phyloP scores from a whole-genome alignment of 2,888 invertebrate genomes.

The Eristalis pertinax region DNA sequence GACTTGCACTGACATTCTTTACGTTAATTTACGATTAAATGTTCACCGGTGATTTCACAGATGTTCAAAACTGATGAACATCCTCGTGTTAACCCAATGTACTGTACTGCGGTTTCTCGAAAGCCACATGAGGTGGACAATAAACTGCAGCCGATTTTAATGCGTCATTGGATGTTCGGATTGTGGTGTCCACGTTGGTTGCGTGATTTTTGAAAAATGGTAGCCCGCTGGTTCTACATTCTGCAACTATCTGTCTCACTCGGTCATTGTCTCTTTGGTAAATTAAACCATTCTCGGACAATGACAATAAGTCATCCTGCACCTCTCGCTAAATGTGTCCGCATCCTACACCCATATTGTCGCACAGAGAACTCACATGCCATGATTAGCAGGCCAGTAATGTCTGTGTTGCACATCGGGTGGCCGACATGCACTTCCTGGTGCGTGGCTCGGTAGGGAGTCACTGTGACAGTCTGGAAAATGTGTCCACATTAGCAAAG shows the following conservation, averaged over 20 bases:
- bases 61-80: conserved; percentile 29
- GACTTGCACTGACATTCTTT: background rate
- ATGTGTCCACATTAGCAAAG: conserved; percentile 71
- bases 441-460: conserved; percentile 63
- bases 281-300: conserved; percentile 64
- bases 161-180: conserved; percentile 12
- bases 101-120: conserved; percentile 11
- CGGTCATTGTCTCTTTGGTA: conserved; percentile 50
- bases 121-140: conserved; percentile 51
- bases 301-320: conserved; percentile 47
- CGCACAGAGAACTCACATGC: conserved; percentile 40
- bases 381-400: conserved; percentile 65
- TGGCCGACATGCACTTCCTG: conserved; percentile 70
- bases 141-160: conserved; percentile 27
- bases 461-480: conserved; percentile 65
- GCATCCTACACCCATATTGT: conserved; percentile 52
- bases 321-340: conserved; percentile 33
- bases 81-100: conserved; percentile 8
- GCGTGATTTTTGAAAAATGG: conserved; percentile 56
- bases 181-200: conserved; percentile 15
- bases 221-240: conserved; percentile 42
- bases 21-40: background rate
- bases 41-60: conserved; percentile 29
- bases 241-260: conserved; percentile 39
- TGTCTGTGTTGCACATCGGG: conserved; percentile 67